Base-by-base conservation (phyloP, 2,888 invertebrate genomes). In the Psylliodes chrysocephalus region DNA sequence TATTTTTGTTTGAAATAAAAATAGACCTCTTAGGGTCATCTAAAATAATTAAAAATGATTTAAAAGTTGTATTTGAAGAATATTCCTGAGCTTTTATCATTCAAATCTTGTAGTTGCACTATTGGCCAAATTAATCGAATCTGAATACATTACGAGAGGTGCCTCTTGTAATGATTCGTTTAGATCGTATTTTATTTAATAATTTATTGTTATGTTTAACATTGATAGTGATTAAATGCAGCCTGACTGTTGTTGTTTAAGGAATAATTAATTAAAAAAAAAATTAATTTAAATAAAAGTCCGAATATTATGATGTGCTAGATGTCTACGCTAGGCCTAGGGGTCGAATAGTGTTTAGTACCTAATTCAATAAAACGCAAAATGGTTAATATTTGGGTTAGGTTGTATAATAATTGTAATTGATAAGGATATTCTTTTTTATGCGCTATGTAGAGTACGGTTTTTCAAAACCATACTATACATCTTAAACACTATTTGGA, bases 341-440 rank as follows among this genome's bases (percentile, higher is more conserved):
- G 10, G n/a, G 28, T 28, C 28, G 49, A 49, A 49, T 49, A 49
- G 49, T 49, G 49, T 49, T 49, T 49, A 49, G 49, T 49, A 49
- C 28, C 28, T 49, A 49, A 49, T 49, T 49, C 28, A 28, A 49
- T 25, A 49, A 49, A 28, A 49, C 15, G 28, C 28, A 35, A 15
- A n/a, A 28, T 49, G 49, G 49, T 30, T 49, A 49, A 49, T 49
- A 49, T 8, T 49, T 49, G 49, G 49, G 49, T 49, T 49, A 49
- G 28, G 25, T 30, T 46, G 19, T 46, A 46, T 49, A 28, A 49
- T 49, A 49, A 49, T 49, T 49, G 49, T 49, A 49, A 14, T 49
- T 49, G 28, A 49, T 28, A 49, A 12, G 25, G 12, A 30, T n/a
- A 12, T 25, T 28, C 28, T 28, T 49, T 25, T 49, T 49, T 49